phyloP scores from a whole-genome alignment of 2,113 vertebrate species.

The Marcusenius ussheri region DNA sequence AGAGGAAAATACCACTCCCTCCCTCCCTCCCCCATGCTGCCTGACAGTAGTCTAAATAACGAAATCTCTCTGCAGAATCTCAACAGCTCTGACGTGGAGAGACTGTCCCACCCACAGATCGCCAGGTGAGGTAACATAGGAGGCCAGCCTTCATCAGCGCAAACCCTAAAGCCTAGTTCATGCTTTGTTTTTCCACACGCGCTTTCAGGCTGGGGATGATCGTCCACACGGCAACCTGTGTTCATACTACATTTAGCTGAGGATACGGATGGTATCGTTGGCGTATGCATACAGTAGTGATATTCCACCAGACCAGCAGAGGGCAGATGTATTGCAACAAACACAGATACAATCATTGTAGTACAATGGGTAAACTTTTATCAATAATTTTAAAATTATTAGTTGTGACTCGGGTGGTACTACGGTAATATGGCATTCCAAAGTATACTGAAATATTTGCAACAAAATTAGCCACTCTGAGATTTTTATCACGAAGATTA shows the following conservation, averaged over 20 bases:
- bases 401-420: background rate
- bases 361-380: background rate
- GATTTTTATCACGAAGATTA: background rate
- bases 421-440: background rate
- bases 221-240: background rate
- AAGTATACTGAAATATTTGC: background rate
- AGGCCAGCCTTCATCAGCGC: background rate
- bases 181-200: background rate
- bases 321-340: background rate
- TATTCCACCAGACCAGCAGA: background rate
- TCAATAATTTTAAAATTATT: background rate
- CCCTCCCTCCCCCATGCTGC: background rate
- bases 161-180: background rate
- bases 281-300: background rate
- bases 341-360: background rate
- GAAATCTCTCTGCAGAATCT: background rate
- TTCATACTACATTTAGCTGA: background rate
- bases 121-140: conserved; percentile 1
- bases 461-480: background rate
- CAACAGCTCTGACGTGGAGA: background rate
- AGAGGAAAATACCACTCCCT: background rate
- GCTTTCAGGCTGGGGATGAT: background rate
- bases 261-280: background rate
- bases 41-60: background rate
- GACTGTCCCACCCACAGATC: background rate